These are phyloP conservation scores for Gobio occitaniae DNA, from an alignment of 2,797 vertebrate genomes.

Conservation along the genomic window DNA sequence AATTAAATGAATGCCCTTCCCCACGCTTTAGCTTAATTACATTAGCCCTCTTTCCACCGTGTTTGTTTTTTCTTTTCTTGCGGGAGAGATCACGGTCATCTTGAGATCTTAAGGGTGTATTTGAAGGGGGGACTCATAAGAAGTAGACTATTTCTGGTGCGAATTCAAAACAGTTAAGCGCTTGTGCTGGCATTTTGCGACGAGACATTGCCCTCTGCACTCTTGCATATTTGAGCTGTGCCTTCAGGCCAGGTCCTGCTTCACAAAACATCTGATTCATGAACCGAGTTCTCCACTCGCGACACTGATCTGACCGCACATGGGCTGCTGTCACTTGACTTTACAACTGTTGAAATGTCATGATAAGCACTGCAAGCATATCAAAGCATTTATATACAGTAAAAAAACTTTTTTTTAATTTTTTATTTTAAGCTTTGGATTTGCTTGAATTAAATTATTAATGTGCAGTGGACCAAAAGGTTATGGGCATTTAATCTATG, in stretches of 20 bases:
- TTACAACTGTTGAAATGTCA: neutral
- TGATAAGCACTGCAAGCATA: neutral
- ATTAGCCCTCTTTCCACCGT: slow-evolving; percentile 65
- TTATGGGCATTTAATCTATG: neutral
- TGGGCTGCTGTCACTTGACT: neutral
- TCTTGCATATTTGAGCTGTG: slow-evolving; percentile 61
- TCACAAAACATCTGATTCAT: slow-evolving; percentile 72
- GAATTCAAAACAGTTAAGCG: slow-evolving; percentile 69
- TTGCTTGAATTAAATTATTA: neutral
- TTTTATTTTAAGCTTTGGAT: neutral
- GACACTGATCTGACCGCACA: slow-evolving; percentile 58
- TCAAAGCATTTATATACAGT: neutral
- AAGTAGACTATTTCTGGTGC: slow-evolving; percentile 5
- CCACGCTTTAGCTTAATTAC: slow-evolving; percentile 74
- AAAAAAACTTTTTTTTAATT: too few relatives aligned
- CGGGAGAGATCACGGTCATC: neutral
- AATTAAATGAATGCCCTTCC: slow-evolving; percentile 76
- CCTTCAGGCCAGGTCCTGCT: slow-evolving; percentile 65
- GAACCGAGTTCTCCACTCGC: slow-evolving; percentile 45
- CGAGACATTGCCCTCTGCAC: slow-evolving; percentile 53
- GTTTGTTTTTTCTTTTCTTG: slow-evolving; percentile 40
- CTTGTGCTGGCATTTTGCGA: slow-evolving; percentile 68
- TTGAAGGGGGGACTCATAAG: slow-evolving; percentile 12
- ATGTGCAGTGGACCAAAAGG: neutral
- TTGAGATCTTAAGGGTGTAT: slow-evolving; percentile 13